Evolutionary conservation across 2,888 invertebrate species (phyloP).

Genomic region (Schizotus pectinicornis): DNA sequence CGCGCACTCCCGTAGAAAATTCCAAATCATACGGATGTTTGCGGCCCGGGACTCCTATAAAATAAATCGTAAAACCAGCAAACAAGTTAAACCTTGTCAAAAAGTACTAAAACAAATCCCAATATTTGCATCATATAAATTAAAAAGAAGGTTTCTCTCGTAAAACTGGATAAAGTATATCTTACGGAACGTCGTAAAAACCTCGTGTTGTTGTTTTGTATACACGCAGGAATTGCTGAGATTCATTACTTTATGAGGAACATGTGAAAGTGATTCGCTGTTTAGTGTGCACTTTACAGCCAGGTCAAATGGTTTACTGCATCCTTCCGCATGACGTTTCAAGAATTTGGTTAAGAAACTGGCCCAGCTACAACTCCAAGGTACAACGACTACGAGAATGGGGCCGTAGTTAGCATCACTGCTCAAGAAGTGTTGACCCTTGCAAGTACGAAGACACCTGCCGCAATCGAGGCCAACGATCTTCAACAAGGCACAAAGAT

Average conservation of each 20-base stretch:
- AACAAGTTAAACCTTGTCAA: constrained; percentile 18
- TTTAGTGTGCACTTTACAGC: constrained; percentile 4
- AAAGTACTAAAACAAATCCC: constrained; percentile 24
- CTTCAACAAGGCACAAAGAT: no score
- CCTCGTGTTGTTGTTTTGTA: constrained; percentile 13
- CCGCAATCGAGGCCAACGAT: no score
- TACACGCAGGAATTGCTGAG: constrained; percentile 20
- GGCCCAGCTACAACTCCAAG: no score
- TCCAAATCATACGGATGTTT: neutral
- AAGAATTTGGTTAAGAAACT: no score
- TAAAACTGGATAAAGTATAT: constrained; percentile 23
- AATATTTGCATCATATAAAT: constrained; percentile 24
- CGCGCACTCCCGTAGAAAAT: neutral
- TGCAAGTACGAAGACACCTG: no score
- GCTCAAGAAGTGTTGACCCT: no score
- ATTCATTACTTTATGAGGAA: constrained; percentile 21
- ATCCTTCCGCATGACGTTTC: no score
- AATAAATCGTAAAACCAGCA: constrained; percentile 16
- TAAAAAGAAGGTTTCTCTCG: constrained; percentile 23
- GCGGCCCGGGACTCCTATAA: constrained; percentile 5
- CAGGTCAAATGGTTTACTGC: no score
- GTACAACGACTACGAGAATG: no score
- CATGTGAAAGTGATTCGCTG: constrained; percentile 18
- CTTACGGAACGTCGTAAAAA: constrained; percentile 10
- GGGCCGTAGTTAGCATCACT: no score